Conservation (phyloP, 2,797 vertebrate genomes). For the Scolopax rusticola region DNA sequence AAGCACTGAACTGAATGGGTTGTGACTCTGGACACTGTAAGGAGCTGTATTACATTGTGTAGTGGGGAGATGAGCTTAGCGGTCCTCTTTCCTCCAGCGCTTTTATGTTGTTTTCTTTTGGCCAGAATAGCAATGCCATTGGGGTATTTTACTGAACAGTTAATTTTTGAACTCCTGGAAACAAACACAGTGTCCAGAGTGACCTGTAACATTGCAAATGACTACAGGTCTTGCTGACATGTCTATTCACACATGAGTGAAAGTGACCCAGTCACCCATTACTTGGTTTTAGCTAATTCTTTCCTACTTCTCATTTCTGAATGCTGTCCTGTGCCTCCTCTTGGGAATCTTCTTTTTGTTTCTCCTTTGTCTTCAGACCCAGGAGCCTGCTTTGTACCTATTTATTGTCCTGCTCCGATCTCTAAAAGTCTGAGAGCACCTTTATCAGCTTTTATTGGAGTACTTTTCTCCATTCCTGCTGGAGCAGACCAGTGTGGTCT, state of each 20-base stretch:
- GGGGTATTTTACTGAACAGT: background rate
- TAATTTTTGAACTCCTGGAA: background rate
- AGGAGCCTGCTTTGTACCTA: background rate
- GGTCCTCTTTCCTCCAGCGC: background rate
- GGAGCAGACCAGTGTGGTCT: background rate
- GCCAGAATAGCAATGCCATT: fast-evolving
- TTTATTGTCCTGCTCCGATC: fast-evolving
- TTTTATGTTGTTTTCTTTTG: background rate
- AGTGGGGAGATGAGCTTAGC: background rate
- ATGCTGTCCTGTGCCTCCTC: background rate
- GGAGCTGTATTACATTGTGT: background rate
- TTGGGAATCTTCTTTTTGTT: background rate
- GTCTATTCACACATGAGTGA: background rate
- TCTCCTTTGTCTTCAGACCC: background rate
- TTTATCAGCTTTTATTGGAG: background rate
- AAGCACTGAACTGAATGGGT: background rate
- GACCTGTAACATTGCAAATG: background rate
- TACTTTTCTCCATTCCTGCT: background rate
- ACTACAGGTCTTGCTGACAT: background rate
- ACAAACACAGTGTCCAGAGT: background rate
- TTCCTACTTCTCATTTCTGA: background rate
- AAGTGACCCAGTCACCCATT: background rate
- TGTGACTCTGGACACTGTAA: background rate
- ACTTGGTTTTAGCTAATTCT: background rate
- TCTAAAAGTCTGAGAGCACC: background rate